Percentiles rank a stretch among this genome's conserved stretches.
phyloP scores from a whole-genome alignment of 2,888 invertebrate species.

The Pheosia tremula region DNA sequence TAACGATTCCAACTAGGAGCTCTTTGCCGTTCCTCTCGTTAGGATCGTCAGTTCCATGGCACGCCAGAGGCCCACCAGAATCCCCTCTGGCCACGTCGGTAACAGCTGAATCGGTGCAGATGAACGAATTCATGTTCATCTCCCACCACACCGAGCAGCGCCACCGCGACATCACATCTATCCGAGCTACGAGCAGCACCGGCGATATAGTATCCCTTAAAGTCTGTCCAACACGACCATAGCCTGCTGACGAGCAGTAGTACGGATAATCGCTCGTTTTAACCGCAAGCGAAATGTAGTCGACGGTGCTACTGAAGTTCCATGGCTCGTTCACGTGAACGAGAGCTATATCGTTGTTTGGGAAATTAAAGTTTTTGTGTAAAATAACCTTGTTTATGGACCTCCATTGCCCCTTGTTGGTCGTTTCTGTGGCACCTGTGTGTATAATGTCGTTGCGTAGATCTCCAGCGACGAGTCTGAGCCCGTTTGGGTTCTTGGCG shows the following conservation, averaged over 20 bases:
- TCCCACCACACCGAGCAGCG: slow-evolving; percentile 58
- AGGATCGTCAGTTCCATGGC: slow-evolving; percentile 47
- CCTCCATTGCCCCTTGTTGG: slow-evolving; percentile 23
- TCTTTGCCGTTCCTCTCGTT: slow-evolving; percentile 37
- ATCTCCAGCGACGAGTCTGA: slow-evolving; percentile 59
- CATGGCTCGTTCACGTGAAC: slow-evolving; percentile 40
- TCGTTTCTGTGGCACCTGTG: slow-evolving; percentile 40
- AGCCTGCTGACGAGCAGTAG: slow-evolving; percentile 56
- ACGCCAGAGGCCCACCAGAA: slow-evolving; percentile 67
- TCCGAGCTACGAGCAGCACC: slow-evolving; percentile 49
- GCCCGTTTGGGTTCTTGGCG: slow-evolving; percentile 27
- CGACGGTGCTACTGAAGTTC: slow-evolving; percentile 42
- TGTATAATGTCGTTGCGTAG: slow-evolving; percentile 44
- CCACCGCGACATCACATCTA: slow-evolving; percentile 44
- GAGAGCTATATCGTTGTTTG: slow-evolving; percentile 58
- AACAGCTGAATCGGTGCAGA: slow-evolving; percentile 29
- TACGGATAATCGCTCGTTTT: slow-evolving; percentile 42
- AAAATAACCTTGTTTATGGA: slow-evolving; percentile 8
- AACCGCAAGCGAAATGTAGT: slow-evolving; percentile 38
- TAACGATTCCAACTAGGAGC: slow-evolving; percentile 62
- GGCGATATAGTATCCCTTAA: slow-evolving; percentile 27
- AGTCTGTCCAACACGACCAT: slow-evolving; percentile 43
- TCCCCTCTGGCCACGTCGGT: slow-evolving; percentile 52
- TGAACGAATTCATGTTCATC: slow-evolving; percentile 46
- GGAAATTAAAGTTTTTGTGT: slow-evolving; percentile 23